These are phyloP conservation scores for Parthenolecanium corni DNA, from an alignment of 2,888 invertebrate species.

Conservation along the genomic window DNA sequence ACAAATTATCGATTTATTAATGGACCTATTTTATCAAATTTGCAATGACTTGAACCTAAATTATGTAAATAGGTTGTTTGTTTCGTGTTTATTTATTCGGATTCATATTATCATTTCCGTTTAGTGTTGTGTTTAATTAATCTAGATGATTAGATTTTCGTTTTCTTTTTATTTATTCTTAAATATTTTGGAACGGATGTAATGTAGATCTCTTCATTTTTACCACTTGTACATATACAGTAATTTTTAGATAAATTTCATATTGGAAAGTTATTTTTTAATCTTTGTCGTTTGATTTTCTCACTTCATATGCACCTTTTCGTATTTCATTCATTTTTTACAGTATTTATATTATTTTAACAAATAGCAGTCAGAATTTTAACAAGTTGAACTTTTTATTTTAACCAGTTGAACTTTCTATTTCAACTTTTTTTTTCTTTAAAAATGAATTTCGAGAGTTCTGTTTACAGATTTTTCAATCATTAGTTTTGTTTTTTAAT, in stretches of 20 bases:
- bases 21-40: neutral
- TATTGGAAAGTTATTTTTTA: constrained; percentile 1
- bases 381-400: too few species aligned
- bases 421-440: too few species aligned
- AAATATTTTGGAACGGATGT: constrained; percentile 11
- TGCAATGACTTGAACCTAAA: neutral
- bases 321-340: constrained; percentile 5
- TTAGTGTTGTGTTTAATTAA: neutral
- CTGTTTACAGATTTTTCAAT: too few species aligned
- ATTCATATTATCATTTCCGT: neutral
- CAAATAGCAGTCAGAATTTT: neutral
- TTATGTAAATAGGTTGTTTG: neutral
- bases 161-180: neutral
- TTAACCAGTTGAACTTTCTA: too few species aligned
- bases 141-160: neutral
- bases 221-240: constrained; percentile 18
- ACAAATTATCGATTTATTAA: too few species aligned
- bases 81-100: neutral
- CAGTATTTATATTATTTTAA: constrained; percentile 19
- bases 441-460: too few species aligned
- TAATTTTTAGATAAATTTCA: neutral
- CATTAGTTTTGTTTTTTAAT: too few species aligned
- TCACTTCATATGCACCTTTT: constrained; percentile 15
- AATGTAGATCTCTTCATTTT: constrained; percentile 26
- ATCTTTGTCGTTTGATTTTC: constrained; percentile 5